Evolutionary conservation across 2,888 invertebrate genomes (phyloP), one percentile per base, ranked within the genome.

Genomic region (Caenorhabditis imperialis): DNA sequence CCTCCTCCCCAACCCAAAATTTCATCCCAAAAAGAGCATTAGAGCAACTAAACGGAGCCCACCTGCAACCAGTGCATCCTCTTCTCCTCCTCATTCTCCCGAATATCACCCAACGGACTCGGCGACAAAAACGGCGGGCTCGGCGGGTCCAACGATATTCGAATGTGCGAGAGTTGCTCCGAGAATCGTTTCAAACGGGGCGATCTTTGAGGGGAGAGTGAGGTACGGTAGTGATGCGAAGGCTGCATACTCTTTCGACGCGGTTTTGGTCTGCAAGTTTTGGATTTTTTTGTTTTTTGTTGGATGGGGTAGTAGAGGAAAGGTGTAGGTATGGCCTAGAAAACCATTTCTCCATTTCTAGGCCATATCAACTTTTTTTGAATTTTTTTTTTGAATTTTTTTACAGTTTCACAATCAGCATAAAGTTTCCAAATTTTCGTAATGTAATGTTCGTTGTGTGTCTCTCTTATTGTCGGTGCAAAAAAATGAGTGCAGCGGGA

Each of bases 101-200:
- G 33, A 27, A 63, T 63, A 35, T 74, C 77, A 18, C 77, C 74
- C 23, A 76, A 30, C 16, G 79, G 79, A 3, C 74, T 69, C 0
- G 78, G 78, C 8, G 61, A 61, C 12, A 74, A 27, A 20, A 73
- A 71, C 23, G 81, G 82, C 12, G 86, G 86, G n/a, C 76, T 76
- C 35, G 85, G 83, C 27, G 85, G 84, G 53, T 86, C 82, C 10
- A 86, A 67, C 8, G 81, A 81, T 18, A 86, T 86, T 44, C 72
- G 70, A 44, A 86, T 86, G 18, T 81, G 78, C 18, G 85, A 74
- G 27, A 86, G 67, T 23, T 85, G 79, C 40, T 78, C 75, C n/a
- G 86, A 85, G 33, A 86, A 65, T 18, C 84, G 57, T 40, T 79
- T 77, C 58, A 86, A 76, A n/a, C 85, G 75, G 1, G 83, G 81